Base-by-base conservation (phyloP, 2,888 invertebrate species). In the Rhopalosiphum nymphaeae region DNA sequence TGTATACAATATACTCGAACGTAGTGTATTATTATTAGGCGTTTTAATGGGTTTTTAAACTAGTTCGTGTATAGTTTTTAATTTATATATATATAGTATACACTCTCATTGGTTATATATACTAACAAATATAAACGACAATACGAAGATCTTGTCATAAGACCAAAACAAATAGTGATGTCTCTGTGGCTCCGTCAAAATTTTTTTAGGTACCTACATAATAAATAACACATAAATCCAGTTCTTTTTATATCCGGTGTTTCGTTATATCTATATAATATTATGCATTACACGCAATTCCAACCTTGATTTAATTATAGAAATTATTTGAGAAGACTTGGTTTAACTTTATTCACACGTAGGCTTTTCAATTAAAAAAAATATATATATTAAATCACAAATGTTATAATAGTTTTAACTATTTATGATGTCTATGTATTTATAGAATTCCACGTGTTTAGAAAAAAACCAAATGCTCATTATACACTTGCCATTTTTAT, bases 31-130 rank as follows among this genome's bases (percentile, higher is more conserved):
- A 57, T n/a, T 67, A n/a, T 67, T 36, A 61, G 44, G 1, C 26
- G 7, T 89, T 89, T 61, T 89, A 89, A 89, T 89, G 57, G 44
- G 61, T 89, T 89, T 89, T 89, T 61, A 89, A 89, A 44, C 44
- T 89, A 89, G 89, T 89, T 61, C 61, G 11, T 89, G 13, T 36
- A 36, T 9, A 78, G 36, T 78, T 78, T 78, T 13, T 53, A 53
- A 16, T 49, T 49, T 13, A 49, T 49, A 49, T 1, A 11, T 49
- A 49, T 49, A 49, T 49, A 16, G 16, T 49, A 9, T 78, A 36
- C 21, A 36, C 16, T 78, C 9, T 7, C 36, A 36, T 21, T 9
- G 9, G 78, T 36, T 36, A 21, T 36, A 21, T 53, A 21, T 78
- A 36, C 78, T 9, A 36, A 78, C 36, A 78, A 78, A 78, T 78